Percentiles rank a stretch among this genome's conserved stretches.
phyloP scores from a whole-genome alignment of 2,888 invertebrate genomes.

The Drosophila paramelanica region DNA sequence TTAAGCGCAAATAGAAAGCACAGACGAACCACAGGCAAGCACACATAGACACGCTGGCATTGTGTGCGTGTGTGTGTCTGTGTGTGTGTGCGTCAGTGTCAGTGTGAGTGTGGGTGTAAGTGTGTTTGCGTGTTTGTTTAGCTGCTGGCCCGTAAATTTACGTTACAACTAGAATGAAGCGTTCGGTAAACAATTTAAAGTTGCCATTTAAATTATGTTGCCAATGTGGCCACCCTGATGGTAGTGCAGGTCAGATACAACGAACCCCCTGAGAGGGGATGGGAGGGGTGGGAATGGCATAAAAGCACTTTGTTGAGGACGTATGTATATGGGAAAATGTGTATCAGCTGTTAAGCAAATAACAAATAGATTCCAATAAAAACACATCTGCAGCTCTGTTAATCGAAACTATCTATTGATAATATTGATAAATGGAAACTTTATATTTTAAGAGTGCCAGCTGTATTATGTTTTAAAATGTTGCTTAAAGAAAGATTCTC shows the following conservation, averaged over 20 bases:
- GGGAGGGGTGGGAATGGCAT: neutral
- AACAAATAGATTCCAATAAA: conserved; percentile 12
- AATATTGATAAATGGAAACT: neutral
- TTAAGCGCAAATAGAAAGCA: conserved; percentile 74
- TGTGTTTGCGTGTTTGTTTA: conserved; percentile 62
- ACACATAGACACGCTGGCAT: conserved; percentile 4
- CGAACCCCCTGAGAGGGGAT: neutral
- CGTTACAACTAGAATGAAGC: conserved; percentile 78
- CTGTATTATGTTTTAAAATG: neutral
- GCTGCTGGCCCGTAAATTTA: conserved; percentile 77
- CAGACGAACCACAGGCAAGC: conserved; percentile 52
- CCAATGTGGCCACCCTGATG: conserved; percentile 20
- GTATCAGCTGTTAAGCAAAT: conserved; percentile 57
- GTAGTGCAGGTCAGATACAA: conserved; percentile 24
- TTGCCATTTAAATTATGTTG: conserved; percentile 75
- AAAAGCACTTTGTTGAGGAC: conserved; percentile 21
- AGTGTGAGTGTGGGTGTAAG: conserved; percentile 16
- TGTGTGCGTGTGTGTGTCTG: conserved; percentile 7
- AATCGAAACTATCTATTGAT: neutral
- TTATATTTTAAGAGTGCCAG: neutral
- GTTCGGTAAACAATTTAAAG: conserved; percentile 79
- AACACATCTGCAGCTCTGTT: neutral
- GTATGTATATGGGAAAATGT: conserved; percentile 32
- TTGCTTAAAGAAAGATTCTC: neutral
- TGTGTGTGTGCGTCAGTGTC: conserved; percentile 1